phyloP scores from a whole-genome alignment of 2,888 invertebrate species.

The Eristalis arbustorum region DNA sequence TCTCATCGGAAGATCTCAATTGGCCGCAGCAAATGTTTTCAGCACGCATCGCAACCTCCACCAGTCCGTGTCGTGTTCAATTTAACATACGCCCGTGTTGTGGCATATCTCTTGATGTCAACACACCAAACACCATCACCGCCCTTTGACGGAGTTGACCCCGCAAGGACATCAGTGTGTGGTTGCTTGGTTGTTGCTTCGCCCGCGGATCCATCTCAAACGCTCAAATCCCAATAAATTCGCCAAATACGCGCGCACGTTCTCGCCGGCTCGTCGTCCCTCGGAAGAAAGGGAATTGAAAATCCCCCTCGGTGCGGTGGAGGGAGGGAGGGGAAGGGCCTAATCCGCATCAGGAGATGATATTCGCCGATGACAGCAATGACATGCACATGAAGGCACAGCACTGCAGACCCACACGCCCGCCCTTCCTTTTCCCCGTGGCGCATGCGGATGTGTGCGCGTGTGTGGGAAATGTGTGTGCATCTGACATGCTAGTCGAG shows the following conservation, averaged over 20 bases:
- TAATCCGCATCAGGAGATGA: constrained; percentile 49
- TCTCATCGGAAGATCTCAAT: constrained; percentile 61
- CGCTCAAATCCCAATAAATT: constrained; percentile 53
- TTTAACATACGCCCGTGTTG: constrained; percentile 50
- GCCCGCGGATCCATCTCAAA: constrained; percentile 28
- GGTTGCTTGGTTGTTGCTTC: constrained; percentile 18
- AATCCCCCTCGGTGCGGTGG: constrained; percentile 15
- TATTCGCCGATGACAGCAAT: constrained; percentile 64
- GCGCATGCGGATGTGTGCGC: not conserved
- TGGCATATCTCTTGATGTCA: constrained; percentile 59
- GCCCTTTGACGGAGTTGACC: constrained; percentile 59
- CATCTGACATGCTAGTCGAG: constrained; percentile 58
- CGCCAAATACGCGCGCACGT: constrained; percentile 48
- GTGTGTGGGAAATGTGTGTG: not conserved
- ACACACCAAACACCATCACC: constrained; percentile 57
- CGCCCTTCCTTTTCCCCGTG: constrained; percentile 2
- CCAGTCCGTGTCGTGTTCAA: constrained; percentile 40
- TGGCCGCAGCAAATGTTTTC: constrained; percentile 46
- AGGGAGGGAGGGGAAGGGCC: constrained; percentile 2
- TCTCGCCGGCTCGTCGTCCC: not conserved
- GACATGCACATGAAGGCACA: constrained; percentile 44
- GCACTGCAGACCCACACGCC: constrained; percentile 39
- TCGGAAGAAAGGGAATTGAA: constrained; percentile 43
- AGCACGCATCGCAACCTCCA: constrained; percentile 25
- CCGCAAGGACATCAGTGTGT: constrained; percentile 62